Percentiles rank a stretch among this genome's conserved stretches.
phyloP scores from a whole-genome alignment of 2,888 invertebrate genomes.

The Caenorhabditis sp. region DNA sequence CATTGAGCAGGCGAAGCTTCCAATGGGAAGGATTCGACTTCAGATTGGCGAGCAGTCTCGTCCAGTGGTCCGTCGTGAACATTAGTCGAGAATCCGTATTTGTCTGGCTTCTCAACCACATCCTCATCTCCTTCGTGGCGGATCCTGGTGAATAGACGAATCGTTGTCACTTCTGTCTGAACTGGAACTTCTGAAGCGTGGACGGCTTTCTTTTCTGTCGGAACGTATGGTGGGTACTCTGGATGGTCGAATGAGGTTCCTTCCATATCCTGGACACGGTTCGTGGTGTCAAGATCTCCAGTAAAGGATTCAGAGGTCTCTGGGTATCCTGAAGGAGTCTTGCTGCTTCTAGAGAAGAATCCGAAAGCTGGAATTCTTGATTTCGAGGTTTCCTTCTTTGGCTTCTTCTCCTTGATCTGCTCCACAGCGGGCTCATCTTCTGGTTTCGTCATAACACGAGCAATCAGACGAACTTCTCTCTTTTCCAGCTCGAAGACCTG shows the following conservation, averaged over 20 bases:
- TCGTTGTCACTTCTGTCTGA: slow-evolving; percentile 25
- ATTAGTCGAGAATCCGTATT: slow-evolving; percentile 51
- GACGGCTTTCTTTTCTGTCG: slow-evolving; percentile 8
- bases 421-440: slow-evolving; percentile 20
- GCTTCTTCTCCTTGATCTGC: slow-evolving; percentile 16
- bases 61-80: slow-evolving; percentile 66
- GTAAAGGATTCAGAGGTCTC: slow-evolving; percentile 45
- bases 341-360: slow-evolving; percentile 36
- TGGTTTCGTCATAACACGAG: slow-evolving; percentile 40
- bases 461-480: slow-evolving; percentile 46
- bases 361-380: slow-evolving; percentile 22
- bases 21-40: slow-evolving; percentile 55
- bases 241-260: slow-evolving; percentile 38
- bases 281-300: slow-evolving; percentile 52
- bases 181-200: not conserved
- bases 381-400: slow-evolving; percentile 29
- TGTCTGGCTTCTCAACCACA: slow-evolving; percentile 61
- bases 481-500: slow-evolving; percentile 45
- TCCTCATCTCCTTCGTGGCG: slow-evolving; percentile 71
- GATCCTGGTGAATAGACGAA: slow-evolving; percentile 53
- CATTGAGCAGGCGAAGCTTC: slow-evolving; percentile 17
- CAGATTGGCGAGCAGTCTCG: slow-evolving; percentile 34
- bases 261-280: slow-evolving; percentile 43
- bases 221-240: slow-evolving; percentile 42
- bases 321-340: slow-evolving; percentile 41